Percentiles rank a stretch among this genome's conserved stretches.
Evolutionary conservation across 1,140 invertebrate species (phyloP).

Genomic region (Lepidostoma basale): DNA sequence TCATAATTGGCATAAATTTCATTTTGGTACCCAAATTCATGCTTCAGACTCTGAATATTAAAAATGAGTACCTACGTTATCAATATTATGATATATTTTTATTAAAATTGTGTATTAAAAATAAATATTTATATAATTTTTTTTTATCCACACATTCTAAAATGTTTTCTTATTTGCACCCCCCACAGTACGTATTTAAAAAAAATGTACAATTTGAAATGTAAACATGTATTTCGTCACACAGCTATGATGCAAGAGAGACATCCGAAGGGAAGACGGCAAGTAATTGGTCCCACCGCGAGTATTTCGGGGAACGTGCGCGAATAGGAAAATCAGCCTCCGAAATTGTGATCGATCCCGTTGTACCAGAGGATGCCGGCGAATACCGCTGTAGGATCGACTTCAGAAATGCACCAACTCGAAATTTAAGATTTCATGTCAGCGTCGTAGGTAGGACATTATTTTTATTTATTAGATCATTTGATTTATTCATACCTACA

Average conservation of each 20-base stretch:
- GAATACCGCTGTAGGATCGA: conserved; percentile 81
- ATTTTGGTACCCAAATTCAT: no score
- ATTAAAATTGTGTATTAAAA: not conserved
- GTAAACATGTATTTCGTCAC: no score
- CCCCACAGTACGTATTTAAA: no score
- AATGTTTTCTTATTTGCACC: no score
- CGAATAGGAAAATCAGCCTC: conserved; percentile 75
- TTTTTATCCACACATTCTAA: no score
- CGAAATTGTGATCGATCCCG: conserved; percentile 71
- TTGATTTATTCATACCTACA: not conserved
- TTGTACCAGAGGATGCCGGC: conserved; percentile 73
- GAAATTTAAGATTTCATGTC: conserved; percentile 77
- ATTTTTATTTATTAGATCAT: not conserved
- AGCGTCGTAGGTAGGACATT: conserved; percentile 78
- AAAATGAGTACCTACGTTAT: not conserved
- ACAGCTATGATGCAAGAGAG: conserved; percentile 80
- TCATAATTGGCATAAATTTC: no score
- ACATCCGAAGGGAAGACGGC: conserved; percentile 67
- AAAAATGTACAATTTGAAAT: not conserved
- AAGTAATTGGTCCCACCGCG: conserved; percentile 77
- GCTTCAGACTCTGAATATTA: not conserved
- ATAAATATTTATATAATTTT: not conserved
- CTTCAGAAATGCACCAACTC: conserved; percentile 80
- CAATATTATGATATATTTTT: not conserved
- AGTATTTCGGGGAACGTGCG: conserved; percentile 55